A percentile compares a stretch with the other conserved stretches of the same genome.
Evolutionary conservation across 2,888 invertebrate genomes (phyloP).

Genomic region (Spodoptera littoralis): DNA sequence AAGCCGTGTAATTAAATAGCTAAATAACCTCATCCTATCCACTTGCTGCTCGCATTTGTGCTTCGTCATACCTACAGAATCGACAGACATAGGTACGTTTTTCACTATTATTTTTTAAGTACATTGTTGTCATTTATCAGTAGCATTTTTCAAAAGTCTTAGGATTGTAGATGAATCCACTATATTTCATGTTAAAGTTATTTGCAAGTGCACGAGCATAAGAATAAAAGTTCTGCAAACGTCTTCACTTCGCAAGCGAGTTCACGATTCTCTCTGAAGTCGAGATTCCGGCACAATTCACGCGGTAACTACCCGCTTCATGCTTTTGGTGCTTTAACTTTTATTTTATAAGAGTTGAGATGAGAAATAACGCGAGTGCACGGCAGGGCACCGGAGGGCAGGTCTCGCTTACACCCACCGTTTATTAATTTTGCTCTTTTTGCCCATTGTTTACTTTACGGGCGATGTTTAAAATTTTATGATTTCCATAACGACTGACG

Average conservation of each 20-base stretch:
- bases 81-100: too few species aligned
- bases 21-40: constrained; percentile 68
- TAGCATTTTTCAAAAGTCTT: constrained; percentile 17
- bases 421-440: constrained; percentile 80
- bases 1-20: constrained; percentile 79
- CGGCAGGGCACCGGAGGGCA: constrained; percentile 72
- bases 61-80: too few species aligned
- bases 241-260: constrained; percentile 17
- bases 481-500: constrained; percentile 82
- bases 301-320: constrained; percentile 40
- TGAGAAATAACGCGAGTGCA: constrained; percentile 66
- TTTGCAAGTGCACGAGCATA: constrained; percentile 5
- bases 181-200: constrained; percentile 8
- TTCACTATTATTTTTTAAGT: too few species aligned
- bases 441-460: constrained; percentile 87
- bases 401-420: constrained; percentile 67
- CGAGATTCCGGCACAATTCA: constrained; percentile 52
- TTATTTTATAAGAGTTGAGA: constrained; percentile 64
- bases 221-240: constrained; percentile 28
- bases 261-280: constrained; percentile 32
- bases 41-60: constrained; percentile 51
- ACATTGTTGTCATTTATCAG: constrained; percentile 3
- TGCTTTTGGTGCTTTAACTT: constrained; percentile 67
- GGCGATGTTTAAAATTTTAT: constrained; percentile 83
- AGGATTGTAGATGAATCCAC: not conserved